phyloP scores from a whole-genome alignment of 2,888 invertebrate species.

The Gymnoscelis rufifasciata region DNA sequence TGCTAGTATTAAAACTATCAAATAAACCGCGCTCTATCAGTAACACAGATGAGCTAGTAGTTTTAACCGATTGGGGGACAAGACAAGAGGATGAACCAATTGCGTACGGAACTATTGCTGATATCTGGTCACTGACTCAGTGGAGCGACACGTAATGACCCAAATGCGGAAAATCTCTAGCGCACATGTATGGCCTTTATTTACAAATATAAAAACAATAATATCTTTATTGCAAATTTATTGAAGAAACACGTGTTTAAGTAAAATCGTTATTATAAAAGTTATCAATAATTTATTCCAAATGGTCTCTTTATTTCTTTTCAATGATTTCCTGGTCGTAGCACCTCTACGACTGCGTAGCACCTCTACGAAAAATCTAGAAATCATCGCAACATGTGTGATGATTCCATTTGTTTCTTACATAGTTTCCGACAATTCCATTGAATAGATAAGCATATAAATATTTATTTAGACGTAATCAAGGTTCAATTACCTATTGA shows the following conservation, averaged over 20 bases:
- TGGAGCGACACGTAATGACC: conserved; percentile 33
- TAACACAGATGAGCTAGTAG: conserved; percentile 10
- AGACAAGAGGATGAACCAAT: conserved; percentile 70
- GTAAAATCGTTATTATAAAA: no score
- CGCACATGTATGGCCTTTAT: neutral
- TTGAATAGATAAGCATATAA: conserved; percentile 25
- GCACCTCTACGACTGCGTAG: conserved; percentile 16
- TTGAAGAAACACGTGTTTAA: no score
- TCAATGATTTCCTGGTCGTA: neutral
- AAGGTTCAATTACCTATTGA: conserved; percentile 28
- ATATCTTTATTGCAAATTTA: no score
- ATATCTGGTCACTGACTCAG: conserved; percentile 72
- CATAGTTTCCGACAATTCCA: conserved; percentile 27
- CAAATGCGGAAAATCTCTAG: conserved; percentile 26
- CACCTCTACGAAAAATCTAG: conserved; percentile 11
- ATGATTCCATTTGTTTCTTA: neutral
- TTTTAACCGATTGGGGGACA: conserved; percentile 41
- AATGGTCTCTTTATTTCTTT: neutral
- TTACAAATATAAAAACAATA: no score
- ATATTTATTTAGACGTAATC: conserved; percentile 21
- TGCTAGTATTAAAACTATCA: conserved; percentile 3
- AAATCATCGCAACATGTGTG: neutral
- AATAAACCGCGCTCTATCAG: conserved; percentile 7
- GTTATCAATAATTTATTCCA: neutral
- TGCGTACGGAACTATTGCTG: conserved; percentile 42